Evolutionary conservation across 2,888 invertebrate species (phyloP), one percentile per base, ranked within the genome.

Genomic region (Zootermopsis nevadensis): DNA sequence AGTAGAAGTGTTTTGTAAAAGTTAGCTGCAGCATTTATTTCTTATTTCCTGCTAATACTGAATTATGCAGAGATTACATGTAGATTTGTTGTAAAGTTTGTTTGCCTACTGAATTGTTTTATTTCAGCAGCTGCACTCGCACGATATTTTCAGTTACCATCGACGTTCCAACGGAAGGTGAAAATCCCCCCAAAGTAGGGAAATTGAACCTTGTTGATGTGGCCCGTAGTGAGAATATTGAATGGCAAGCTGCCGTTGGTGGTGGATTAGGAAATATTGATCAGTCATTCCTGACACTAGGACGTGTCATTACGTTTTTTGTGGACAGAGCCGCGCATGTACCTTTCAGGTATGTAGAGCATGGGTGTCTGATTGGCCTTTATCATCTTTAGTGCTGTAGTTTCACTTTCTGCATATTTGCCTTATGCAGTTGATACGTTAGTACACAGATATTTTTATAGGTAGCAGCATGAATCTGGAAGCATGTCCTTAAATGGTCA

Each of bases 151-250:
- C 98, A 0, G 96, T 99, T 83, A 95, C 97, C 0, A 95, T 99
- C 0, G 96, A 98, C 89, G 97, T 97, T 88, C 95, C 95, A 22
- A 91, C 95, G 0, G 96, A 97, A 31, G 98, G 98, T 6, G 98
- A 98, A 88, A 98, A 98, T 88, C 91, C 98, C 85, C 91, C 99
- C 19, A 98, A 98, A 91, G 97, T 95, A 77, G 99, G 99, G 0
- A 99, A 99, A 89, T 91, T 99, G n/a, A 97, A 99, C 91, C 91
- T 99, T 86, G 99, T 99, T 0, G 99, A 99, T 91, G 91, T 99
- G 87, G 99, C 99, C 0, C 99, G 99, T 0, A 98, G 97, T 83
- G 99, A 99, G 90, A 98, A 98, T 90, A 97, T 99, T 86, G 96
- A 96, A n/a, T 94, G 97, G 87, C 98, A 98, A 0, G 99, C 99